A percentile compares a stretch with the other conserved stretches of the same genome.
Evolutionary conservation across 1,140 invertebrate species (phyloP).

Genomic region (Globodera rostochiensis): DNA sequence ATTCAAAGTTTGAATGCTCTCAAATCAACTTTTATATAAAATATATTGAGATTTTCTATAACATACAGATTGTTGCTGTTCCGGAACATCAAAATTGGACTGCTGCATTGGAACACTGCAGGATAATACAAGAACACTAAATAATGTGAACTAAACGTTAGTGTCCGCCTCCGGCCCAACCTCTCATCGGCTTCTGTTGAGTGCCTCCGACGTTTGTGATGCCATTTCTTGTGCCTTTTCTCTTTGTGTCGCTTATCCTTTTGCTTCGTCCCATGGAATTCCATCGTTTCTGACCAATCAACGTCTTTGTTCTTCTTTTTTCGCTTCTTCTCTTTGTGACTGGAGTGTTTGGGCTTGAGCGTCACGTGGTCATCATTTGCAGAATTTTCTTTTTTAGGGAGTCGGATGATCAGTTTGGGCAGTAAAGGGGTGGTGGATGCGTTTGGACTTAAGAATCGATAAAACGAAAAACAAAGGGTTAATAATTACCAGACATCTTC

Average conservation of each 20-base stretch:
- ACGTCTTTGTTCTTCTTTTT: slow-evolving; percentile 32
- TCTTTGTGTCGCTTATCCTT: slow-evolving; percentile 33
- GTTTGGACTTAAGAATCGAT: not conserved
- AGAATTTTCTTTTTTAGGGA: slow-evolving; percentile 24
- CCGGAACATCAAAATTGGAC: not conserved
- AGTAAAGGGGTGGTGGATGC: not conserved
- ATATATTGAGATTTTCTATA: not conserved
- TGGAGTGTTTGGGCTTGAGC: not conserved
- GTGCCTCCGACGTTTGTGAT: slow-evolving; percentile 28
- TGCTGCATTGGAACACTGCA: not conserved
- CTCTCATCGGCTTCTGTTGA: slow-evolving; percentile 11
- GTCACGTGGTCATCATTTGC: not conserved
- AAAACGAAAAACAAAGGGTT: not conserved
- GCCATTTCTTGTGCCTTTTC: slow-evolving; percentile 24
- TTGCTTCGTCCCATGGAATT: not conserved
- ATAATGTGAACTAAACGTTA: not conserved
- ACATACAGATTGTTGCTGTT: not conserved
- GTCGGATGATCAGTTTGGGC: slow-evolving; percentile 36
- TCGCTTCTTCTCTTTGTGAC: slow-evolving; percentile 32
- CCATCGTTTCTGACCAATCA: slow-evolving; percentile 28
- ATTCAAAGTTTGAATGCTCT: too few relatives aligned
- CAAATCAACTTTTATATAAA: not conserved
- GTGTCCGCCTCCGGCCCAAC: not conserved
- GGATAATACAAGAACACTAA: not conserved
- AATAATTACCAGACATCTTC: not conserved